These are phyloP conservation scores for Caenorhabditis imperialis DNA, from an alignment of 2,888 invertebrate genomes.

Conservation along the genomic window DNA sequence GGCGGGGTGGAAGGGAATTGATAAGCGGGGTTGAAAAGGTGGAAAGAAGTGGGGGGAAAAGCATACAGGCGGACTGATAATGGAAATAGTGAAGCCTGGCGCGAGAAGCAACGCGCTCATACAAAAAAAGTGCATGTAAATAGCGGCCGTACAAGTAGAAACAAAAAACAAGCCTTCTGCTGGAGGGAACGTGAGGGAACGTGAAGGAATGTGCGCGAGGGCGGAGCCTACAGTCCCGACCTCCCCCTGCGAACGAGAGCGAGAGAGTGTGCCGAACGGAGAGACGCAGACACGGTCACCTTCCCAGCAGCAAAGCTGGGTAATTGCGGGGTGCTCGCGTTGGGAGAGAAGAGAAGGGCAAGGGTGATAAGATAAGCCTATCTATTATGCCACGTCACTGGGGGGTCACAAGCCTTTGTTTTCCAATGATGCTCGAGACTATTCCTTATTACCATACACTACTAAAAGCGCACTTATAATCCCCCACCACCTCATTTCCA, in stretches of 20 bases:
- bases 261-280: no score
- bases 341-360: no score
- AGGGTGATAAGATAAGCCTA: slow-evolving; percentile 1
- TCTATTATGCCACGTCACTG: neutral
- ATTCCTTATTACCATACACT: no score
- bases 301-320: no score
- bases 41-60: neutral
- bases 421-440: no score
- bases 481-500: no score
- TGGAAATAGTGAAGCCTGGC: neutral
- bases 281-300: no score
- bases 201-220: no score
- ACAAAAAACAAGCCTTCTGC: neutral
- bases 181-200: neutral
- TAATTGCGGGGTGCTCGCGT: no score
- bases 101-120: neutral
- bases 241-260: no score
- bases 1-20: neutral
- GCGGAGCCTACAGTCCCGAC: no score
- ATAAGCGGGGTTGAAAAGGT: slow-evolving; percentile 2
- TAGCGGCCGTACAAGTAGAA: neutral
- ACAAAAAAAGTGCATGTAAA: neutral
- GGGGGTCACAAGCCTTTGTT: slow-evolving; percentile 1
- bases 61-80: neutral
- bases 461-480: no score